phyloP scores from a whole-genome alignment of 1,140 invertebrate genomes.

The Pachyrhynchus sulphureomaculatus region DNA sequence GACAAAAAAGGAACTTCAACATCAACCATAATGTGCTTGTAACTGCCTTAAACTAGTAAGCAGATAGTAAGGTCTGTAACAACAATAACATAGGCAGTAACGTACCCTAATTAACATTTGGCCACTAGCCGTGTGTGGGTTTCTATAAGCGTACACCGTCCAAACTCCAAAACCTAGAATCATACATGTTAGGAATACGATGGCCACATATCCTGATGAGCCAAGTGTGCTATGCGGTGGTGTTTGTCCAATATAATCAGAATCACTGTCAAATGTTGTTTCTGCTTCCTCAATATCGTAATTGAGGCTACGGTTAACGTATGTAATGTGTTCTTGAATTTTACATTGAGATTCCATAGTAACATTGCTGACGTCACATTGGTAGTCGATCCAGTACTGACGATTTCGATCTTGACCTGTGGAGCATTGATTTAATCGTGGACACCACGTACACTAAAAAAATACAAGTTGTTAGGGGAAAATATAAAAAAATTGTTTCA shows the following conservation, averaged over 20 bases:
- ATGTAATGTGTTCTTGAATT: neutral
- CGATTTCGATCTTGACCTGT: conserved; percentile 84
- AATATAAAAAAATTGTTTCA: too few species aligned
- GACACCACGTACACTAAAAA: conserved; percentile 85
- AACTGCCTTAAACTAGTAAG: neutral
- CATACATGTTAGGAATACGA: conserved; percentile 63
- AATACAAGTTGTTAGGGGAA: too few species aligned
- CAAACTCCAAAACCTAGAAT: conserved; percentile 67
- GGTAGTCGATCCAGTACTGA: conserved; percentile 84
- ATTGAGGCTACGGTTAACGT: neutral
- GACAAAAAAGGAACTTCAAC: too few species aligned
- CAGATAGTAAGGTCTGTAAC: neutral
- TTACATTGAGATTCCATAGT: conserved; percentile 52
- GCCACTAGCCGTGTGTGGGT: conserved; percentile 92
- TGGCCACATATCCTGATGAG: conserved; percentile 66
- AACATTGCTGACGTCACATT: conserved; percentile 64
- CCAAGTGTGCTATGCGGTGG: conserved; percentile 49
- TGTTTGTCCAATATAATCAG: conserved; percentile 10
- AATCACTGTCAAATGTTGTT: neutral
- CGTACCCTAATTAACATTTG: conserved; percentile 94
- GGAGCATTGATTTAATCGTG: conserved; percentile 75
- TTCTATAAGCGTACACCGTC: conserved; percentile 91
- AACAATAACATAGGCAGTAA: conserved; percentile 11
- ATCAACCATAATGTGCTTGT: neutral
- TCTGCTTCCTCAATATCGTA: neutral